phyloP scores from a whole-genome alignment of 2,888 invertebrate genomes.

The Yponomeuta cagnagella region DNA sequence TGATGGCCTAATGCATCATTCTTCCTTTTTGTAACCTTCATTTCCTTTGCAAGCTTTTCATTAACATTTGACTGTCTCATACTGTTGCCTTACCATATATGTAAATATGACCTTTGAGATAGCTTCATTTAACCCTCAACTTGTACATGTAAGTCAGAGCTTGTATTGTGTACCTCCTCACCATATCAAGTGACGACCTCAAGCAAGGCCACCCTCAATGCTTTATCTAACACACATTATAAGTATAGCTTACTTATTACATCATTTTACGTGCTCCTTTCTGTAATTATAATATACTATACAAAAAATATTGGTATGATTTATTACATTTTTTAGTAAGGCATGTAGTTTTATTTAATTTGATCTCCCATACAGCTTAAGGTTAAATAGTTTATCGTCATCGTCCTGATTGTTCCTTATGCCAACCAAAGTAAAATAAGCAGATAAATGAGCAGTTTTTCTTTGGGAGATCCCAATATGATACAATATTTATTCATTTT shows the following conservation, averaged over 20 bases:
- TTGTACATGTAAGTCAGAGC: slow-evolving; percentile 21
- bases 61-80: neutral
- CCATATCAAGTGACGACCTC: slow-evolving; percentile 13
- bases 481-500: too few species aligned
- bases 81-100: neutral
- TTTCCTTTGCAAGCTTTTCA: slow-evolving; percentile 7
- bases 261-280: neutral
- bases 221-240: neutral
- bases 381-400: too few species aligned
- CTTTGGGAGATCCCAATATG: too few species aligned
- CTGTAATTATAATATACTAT: too few species aligned
- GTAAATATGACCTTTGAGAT: slow-evolving; percentile 1
- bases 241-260: neutral
- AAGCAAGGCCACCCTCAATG: slow-evolving; percentile 15
- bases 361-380: too few species aligned
- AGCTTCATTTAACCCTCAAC: slow-evolving; percentile 34
- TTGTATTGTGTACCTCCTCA: slow-evolving; percentile 6
- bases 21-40: neutral
- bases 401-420: too few species aligned
- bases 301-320: too few species aligned
- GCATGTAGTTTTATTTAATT: too few species aligned
- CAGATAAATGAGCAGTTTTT: too few species aligned
- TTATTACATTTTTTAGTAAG: too few species aligned
- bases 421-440: too few species aligned
- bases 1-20: neutral